A percentile compares a stretch with the other conserved stretches of the same genome.
These are phyloP conservation scores for Propithecus deckenii DNA, from an alignment of 2,797 vertebrate species.

Conservation along the genomic window DNA sequence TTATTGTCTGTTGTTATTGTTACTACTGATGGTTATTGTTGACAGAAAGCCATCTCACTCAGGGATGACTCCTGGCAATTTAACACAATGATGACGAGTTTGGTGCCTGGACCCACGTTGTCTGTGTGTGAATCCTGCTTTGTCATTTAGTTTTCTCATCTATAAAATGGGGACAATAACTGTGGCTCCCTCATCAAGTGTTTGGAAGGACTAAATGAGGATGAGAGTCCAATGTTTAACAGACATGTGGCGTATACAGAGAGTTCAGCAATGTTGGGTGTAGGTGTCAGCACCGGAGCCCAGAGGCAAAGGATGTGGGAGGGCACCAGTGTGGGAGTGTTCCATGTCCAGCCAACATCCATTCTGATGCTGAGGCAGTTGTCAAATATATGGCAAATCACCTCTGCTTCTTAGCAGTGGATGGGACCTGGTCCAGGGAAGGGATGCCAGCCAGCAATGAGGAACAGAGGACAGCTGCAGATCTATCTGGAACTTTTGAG, in stretches of 20 bases:
- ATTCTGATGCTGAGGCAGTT: not conserved
- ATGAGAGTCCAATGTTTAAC: not conserved
- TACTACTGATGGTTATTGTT: not conserved
- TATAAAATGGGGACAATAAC: not conserved
- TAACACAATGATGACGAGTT: not conserved
- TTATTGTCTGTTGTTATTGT: not conserved
- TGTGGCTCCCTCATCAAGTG: not conserved
- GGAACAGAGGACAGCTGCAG: not conserved
- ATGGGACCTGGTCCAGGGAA: not conserved
- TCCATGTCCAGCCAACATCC: not conserved
- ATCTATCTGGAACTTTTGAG: not conserved
- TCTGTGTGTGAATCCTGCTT: not conserved
- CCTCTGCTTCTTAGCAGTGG: not conserved
- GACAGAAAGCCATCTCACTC: not conserved
- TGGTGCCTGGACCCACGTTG: not conserved
- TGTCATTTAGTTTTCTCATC: not conserved
- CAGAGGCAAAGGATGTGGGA: not conserved
- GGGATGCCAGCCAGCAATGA: not conserved
- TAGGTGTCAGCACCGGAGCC: not conserved
- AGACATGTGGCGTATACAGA: not conserved
- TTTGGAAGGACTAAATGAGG: not conserved
- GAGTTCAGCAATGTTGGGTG: not conserved
- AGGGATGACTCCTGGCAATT: not conserved
- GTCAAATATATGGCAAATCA: not conserved
- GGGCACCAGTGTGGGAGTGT: rapidly evolving